Percentiles rank a stretch among this genome's conserved stretches.
phyloP scores from a whole-genome alignment of 1,140 invertebrate species.

The Drosophila tristis region DNA sequence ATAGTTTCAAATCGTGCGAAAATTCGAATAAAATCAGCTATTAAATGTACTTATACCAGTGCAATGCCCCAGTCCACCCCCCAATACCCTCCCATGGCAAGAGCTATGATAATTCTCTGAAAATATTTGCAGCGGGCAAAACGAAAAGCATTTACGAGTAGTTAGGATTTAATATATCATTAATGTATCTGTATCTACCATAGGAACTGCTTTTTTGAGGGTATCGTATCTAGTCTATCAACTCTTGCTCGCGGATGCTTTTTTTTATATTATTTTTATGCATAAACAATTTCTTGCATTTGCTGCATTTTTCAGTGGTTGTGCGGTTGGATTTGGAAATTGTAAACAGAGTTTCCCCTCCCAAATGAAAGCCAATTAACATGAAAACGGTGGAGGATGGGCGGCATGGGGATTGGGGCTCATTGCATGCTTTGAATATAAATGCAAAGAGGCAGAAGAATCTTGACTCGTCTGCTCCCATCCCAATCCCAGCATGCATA shows the following conservation, averaged over 20 bases:
- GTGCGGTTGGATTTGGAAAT: slow-evolving; percentile 46
- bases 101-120: too few species aligned
- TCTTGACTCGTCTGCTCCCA: slow-evolving; percentile 1
- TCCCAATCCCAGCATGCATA: slow-evolving; percentile 33
- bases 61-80: background rate
- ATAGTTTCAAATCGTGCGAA: slow-evolving; percentile 35
- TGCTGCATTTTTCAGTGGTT: slow-evolving; percentile 25
- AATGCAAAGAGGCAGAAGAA: slow-evolving; percentile 19
- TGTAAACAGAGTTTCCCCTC: slow-evolving; percentile 23
- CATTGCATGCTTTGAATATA: slow-evolving; percentile 32
- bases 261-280: slow-evolving; percentile 26
- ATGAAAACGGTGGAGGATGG: slow-evolving; percentile 1
- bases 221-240: too few species aligned
- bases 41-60: slow-evolving; percentile 13
- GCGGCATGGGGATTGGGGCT: slow-evolving; percentile 2
- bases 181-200: too few species aligned
- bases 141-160: too few species aligned
- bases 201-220: too few species aligned
- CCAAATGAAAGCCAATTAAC: slow-evolving; percentile 40
- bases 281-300: slow-evolving; percentile 39
- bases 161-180: too few species aligned
- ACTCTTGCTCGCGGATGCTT: too few species aligned
- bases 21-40: slow-evolving; percentile 43
- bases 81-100: background rate
- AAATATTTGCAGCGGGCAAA: too few species aligned